A percentile compares a stretch with the other conserved stretches of the same genome.
phyloP scores from a whole-genome alignment of 2,888 invertebrate genomes.

The Drosophila demipolita region DNA sequence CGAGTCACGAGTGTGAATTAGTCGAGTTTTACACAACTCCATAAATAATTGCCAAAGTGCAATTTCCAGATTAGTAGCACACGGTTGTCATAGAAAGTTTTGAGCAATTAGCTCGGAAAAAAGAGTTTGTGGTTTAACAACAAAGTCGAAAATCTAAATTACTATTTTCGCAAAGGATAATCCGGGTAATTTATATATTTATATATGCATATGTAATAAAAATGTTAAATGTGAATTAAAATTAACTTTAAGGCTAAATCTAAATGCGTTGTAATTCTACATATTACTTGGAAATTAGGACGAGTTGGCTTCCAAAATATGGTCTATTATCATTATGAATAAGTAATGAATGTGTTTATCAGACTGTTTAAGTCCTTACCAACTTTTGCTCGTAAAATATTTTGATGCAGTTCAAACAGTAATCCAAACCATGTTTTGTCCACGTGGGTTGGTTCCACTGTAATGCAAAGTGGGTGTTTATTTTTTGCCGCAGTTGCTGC shows the following conservation, averaged over 20 bases:
- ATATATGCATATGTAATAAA: not conserved
- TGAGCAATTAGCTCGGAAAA: slow-evolving; percentile 64
- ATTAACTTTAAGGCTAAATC: not conserved
- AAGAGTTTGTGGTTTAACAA: slow-evolving; percentile 48
- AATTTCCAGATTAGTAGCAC: slow-evolving; percentile 65
- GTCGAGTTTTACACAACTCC: slow-evolving; percentile 42
- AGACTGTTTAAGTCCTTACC: not conserved
- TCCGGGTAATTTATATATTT: not conserved
- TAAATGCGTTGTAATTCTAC: not conserved
- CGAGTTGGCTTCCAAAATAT: not conserved
- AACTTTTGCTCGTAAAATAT: not conserved
- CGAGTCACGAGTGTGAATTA: slow-evolving; percentile 49
- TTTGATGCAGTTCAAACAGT: not conserved
- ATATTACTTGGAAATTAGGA: not conserved
- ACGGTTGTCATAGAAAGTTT: slow-evolving; percentile 50
- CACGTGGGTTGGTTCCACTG: not conserved
- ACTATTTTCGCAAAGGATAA: slow-evolving; percentile 13
- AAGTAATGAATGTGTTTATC: not conserved
- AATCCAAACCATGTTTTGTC: not conserved
- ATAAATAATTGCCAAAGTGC: slow-evolving; percentile 64
- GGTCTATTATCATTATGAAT: not conserved
- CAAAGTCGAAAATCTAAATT: slow-evolving; percentile 33
- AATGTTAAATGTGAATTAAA: not conserved
- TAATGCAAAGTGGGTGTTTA: not conserved
- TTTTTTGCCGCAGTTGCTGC: slow-evolving; percentile 15